A percentile compares a stretch with the other conserved stretches of the same genome.
These are phyloP conservation scores for Grallaria varia DNA, from an alignment of 2,113 vertebrate species.

Conservation along the genomic window DNA sequence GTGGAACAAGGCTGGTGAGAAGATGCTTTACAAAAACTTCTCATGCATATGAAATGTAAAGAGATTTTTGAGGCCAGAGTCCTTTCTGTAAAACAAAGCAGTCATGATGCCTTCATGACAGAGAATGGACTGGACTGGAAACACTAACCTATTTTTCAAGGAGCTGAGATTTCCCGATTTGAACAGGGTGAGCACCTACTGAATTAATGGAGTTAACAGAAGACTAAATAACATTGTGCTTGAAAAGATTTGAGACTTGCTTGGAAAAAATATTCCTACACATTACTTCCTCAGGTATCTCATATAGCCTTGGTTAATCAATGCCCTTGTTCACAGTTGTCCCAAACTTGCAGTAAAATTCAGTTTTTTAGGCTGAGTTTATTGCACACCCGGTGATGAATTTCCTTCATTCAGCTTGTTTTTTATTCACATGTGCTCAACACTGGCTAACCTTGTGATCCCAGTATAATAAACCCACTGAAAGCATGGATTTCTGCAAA, in stretches of 20 bases:
- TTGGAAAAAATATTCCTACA: background rate
- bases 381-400: background rate
- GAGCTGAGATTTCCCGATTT: background rate
- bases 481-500: background rate
- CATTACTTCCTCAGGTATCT: background rate
- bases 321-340: background rate
- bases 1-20: background rate
- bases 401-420: background rate
- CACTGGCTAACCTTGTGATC: background rate
- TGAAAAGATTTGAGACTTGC: background rate
- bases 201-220: background rate
- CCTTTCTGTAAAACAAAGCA: background rate
- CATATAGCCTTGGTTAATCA: background rate
- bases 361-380: background rate
- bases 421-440: background rate
- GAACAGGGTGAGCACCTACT: background rate
- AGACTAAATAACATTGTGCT: background rate
- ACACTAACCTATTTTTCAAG: background rate
- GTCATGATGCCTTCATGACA: accelerated
- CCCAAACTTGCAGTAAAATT: background rate
- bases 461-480: background rate
- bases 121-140: background rate
- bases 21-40: background rate
- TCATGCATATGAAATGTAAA: background rate
- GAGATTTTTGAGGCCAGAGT: background rate